These are phyloP conservation scores for Hydroisotoma schaefferi DNA, from an alignment of 2,888 invertebrate genomes.

Conservation along the genomic window DNA sequence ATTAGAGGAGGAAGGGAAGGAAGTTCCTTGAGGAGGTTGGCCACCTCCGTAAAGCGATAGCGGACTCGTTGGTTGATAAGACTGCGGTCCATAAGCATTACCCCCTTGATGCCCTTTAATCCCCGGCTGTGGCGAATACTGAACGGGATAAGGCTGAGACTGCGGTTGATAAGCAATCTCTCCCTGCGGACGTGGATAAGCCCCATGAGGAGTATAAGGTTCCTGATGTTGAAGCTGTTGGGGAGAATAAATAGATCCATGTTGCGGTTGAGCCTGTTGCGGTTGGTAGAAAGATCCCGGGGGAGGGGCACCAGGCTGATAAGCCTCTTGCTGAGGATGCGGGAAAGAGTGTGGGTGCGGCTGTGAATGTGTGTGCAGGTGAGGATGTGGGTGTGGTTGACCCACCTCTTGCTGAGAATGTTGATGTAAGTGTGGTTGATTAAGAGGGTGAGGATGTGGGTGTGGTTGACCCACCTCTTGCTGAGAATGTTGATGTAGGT, in stretches of 20 bases:
- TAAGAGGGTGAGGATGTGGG: conserved; percentile 8
- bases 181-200: background rate
- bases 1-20: too few relatives aligned
- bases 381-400: background rate
- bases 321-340: too few relatives aligned
- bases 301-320: background rate
- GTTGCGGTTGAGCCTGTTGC: background rate
- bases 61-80: too few relatives aligned
- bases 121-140: background rate
- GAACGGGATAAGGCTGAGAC: background rate
- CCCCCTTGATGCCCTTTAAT: too few relatives aligned
- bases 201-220: background rate
- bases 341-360: conserved; percentile 10
- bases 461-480: conserved; percentile 6
- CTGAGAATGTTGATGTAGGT: background rate
- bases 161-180: background rate
- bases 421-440: conserved; percentile 7
- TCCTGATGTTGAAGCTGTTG: conserved; percentile 1
- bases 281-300: background rate
- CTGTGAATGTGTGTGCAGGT: background rate
- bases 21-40: too few relatives aligned
- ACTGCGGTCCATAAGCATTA: too few relatives aligned
- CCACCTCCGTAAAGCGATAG: too few relatives aligned
- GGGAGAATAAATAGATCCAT: conserved; percentile 5
- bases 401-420: conserved; percentile 1